Percentiles rank a stretch among this genome's conserved stretches.
Conservation (phyloP, 53 echinoderm and acorn worm species). For the Paracentrotus lividus region DNA sequence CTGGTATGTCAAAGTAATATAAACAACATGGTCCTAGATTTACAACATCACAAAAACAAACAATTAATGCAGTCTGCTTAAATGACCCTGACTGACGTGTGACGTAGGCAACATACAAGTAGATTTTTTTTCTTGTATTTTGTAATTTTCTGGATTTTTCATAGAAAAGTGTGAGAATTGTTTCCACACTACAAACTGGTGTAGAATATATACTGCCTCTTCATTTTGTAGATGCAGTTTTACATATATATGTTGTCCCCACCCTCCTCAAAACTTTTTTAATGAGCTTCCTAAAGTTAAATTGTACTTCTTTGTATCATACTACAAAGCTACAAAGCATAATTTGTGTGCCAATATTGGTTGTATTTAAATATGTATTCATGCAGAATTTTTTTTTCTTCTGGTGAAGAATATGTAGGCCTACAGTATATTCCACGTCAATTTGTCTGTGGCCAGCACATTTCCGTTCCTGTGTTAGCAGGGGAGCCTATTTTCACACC, state of each 20-base stretch:
- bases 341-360: neutral
- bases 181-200: neutral
- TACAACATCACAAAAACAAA: neutral
- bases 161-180: neutral
- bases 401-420: too few species aligned
- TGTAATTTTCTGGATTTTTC: too few species aligned
- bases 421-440: neutral
- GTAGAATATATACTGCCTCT: too few species aligned
- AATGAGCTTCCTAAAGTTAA: too few species aligned
- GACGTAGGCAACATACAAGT: too few species aligned
- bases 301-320: neutral
- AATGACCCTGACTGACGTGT: neutral
- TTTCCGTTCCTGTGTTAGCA: constrained; percentile 8
- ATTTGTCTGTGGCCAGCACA: constrained; percentile 8
- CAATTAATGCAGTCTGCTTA: neutral
- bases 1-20: neutral
- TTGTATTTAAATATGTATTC: neutral
- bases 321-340: neutral
- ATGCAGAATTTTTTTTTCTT: too few species aligned
- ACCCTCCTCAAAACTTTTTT: too few species aligned
- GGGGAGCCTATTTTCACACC: constrained; percentile 2
- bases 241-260: too few species aligned
- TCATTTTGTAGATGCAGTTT: too few species aligned
- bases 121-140: too few species aligned
- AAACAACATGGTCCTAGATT: neutral